Evolutionary conservation across 1,140 invertebrate genomes (phyloP).

Genomic region (Lucilia cuprina): DNA sequence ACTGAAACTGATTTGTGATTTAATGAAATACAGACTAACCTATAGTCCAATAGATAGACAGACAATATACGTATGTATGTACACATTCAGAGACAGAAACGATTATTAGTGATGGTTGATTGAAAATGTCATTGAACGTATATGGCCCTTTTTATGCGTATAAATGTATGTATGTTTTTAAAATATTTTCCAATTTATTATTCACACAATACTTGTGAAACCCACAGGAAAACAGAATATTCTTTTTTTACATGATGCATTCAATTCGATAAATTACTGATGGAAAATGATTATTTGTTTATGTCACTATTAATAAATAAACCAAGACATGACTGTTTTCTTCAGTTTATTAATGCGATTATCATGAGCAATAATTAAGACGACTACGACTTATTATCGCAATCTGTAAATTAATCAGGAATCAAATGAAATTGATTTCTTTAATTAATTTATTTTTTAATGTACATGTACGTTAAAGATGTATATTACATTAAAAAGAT

Average conservation of each 20-base stretch:
- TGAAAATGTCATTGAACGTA: background rate
- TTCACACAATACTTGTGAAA: background rate
- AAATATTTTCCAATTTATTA: background rate
- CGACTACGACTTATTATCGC: too few relatives aligned
- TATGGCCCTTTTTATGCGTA: background rate
- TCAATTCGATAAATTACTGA: background rate
- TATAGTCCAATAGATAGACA: too few relatives aligned
- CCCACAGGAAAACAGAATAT: background rate
- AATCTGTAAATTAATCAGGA: too few relatives aligned
- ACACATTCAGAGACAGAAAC: background rate
- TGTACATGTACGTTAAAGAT: too few relatives aligned
- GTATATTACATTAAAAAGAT: too few relatives aligned
- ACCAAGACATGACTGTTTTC: background rate
- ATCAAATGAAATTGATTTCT: too few relatives aligned
- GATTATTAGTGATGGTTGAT: constrained; percentile 11
- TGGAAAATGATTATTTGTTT: background rate
- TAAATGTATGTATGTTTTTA: too few relatives aligned
- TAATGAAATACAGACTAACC: background rate
- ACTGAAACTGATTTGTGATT: background rate
- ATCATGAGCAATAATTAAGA: background rate
- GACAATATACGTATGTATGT: too few relatives aligned
- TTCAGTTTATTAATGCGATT: background rate
- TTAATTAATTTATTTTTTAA: too few relatives aligned
- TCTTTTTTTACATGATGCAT: background rate
- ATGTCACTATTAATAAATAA: background rate